A percentile compares a stretch with the other conserved stretches of the same genome.
Evolutionary conservation across 1,140 invertebrate species (phyloP).

Genomic region (Popillia japonica): DNA sequence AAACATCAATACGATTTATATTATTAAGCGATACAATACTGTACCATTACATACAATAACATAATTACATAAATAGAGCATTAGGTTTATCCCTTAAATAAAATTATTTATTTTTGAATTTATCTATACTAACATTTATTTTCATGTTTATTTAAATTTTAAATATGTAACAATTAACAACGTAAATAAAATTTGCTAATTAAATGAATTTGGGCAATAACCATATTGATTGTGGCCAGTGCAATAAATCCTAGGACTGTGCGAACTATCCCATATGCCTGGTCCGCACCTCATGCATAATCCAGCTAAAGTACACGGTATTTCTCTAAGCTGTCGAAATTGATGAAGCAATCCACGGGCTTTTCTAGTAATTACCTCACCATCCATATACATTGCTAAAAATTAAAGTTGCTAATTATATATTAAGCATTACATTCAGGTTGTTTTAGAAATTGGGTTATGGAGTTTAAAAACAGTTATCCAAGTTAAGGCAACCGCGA

Average conservation of each 20-base stretch:
- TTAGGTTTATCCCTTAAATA: neutral
- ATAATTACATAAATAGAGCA: too few relatives aligned
- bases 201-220: conserved; percentile 48
- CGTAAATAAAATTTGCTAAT: conserved; percentile 18
- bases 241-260: conserved; percentile 79
- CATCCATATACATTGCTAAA: conserved; percentile 95
- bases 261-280: conserved; percentile 92
- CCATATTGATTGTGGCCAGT: conserved; percentile 49
- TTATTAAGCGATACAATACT: too few relatives aligned
- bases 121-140: conserved; percentile 10
- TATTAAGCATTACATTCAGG: too few relatives aligned
- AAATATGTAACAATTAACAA: conserved; percentile 20
- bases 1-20: too few relatives aligned
- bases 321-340: conserved; percentile 81
- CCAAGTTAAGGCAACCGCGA: too few relatives aligned
- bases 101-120: conserved; percentile 9
- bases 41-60: too few relatives aligned
- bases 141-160: conserved; percentile 2
- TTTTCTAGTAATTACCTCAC: conserved; percentile 87
- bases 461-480: too few relatives aligned
- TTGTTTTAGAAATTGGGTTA: too few relatives aligned
- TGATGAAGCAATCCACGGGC: conserved; percentile 90
- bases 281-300: conserved; percentile 88
- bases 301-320: conserved; percentile 88
- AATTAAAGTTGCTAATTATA: conserved; percentile 39